Evolutionary conservation across 2,888 invertebrate species (phyloP).

Genomic region (Melanophora roralis): DNA sequence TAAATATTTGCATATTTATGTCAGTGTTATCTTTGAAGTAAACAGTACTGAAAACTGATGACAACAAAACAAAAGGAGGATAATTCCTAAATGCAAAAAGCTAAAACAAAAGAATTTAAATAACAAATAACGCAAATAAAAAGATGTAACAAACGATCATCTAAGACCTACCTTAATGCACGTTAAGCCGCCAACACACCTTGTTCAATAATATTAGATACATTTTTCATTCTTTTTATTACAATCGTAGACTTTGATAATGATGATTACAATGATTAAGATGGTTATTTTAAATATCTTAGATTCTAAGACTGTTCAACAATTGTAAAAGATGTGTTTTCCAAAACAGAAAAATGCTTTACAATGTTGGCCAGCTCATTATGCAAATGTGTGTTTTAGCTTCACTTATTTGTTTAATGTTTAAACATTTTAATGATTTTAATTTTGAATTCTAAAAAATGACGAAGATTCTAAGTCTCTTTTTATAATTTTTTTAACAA

Average conservation of each 20-base stretch:
- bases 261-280: conserved; percentile 8
- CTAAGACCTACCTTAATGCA: background rate
- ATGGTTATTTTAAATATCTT: background rate
- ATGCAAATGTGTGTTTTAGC: conserved; percentile 21
- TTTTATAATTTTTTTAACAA: no score
- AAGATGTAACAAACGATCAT: conserved; percentile 16
- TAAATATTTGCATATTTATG: background rate
- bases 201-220: conserved; percentile 1
- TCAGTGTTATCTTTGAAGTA: background rate
- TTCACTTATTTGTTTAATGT: background rate
- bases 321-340: conserved; percentile 31
- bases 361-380: conserved; percentile 12
- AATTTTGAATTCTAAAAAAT: no score
- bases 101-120: conserved; percentile 21
- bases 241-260: background rate
- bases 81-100: conserved; percentile 22
- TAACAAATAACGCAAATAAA: background rate
- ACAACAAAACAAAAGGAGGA: background rate
- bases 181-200: background rate
- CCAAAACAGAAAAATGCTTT: background rate
- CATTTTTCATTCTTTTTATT: background rate
- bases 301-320: conserved; percentile 23
- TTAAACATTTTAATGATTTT: no score
- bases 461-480: no score
- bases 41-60: background rate